Conservation (phyloP, 2,113 vertebrate species). For the Poecile atricapillus region DNA sequence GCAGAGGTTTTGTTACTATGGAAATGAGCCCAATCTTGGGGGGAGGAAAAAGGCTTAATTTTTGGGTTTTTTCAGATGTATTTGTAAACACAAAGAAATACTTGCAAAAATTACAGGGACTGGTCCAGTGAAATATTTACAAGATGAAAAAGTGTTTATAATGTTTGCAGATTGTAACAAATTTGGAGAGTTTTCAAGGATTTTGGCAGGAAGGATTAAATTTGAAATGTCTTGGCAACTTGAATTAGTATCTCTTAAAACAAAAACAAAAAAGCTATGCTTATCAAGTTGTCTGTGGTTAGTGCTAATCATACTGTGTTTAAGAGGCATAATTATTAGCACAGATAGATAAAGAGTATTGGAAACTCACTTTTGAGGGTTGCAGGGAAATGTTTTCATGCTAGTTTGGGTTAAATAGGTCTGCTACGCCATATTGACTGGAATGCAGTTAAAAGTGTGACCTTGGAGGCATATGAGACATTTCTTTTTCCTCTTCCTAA, state of each 20-base stretch:
- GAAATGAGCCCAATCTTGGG: neutral
- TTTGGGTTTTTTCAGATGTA: neutral
- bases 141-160: neutral
- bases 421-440: neutral
- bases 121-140: neutral
- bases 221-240: neutral
- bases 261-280: neutral
- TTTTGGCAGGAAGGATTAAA: neutral
- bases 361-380: neutral
- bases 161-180: neutral
- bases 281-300: neutral
- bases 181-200: neutral
- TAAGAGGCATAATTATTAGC: neutral
- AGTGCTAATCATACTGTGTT: neutral
- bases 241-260: neutral
- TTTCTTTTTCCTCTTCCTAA: neutral
- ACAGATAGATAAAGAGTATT: neutral
- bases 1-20: neutral
- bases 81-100: neutral
- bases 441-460: neutral
- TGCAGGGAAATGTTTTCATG: neutral
- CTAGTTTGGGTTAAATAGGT: neutral
- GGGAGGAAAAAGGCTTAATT: neutral
- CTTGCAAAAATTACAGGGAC: neutral
- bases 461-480: neutral